These are phyloP conservation scores for Malacoraja senta DNA, from an alignment of 2,797 vertebrate genomes.

Conservation along the genomic window DNA sequence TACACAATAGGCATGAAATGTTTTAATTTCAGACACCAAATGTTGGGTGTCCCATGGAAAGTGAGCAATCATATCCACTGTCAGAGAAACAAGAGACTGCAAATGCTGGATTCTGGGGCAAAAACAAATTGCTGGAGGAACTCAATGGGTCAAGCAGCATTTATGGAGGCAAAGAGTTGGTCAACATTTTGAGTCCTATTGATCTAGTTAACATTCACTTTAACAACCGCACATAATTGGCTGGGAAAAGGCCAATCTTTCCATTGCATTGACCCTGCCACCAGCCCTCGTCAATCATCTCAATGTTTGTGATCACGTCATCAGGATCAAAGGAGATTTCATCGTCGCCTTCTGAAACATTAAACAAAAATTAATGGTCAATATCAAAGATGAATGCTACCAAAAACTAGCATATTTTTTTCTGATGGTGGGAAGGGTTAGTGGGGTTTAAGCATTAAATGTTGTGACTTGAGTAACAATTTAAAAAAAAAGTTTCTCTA, in stretches of 20 bases:
- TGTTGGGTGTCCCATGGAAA: background rate
- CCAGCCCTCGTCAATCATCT: slow-evolving; percentile 90
- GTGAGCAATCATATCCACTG: background rate
- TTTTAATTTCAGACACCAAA: background rate
- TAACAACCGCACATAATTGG: slow-evolving; percentile 73
- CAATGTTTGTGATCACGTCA: slow-evolving; percentile 78
- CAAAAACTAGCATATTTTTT: no score
- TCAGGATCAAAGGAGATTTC: slow-evolving; percentile 83
- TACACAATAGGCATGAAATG: background rate
- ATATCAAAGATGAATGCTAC: background rate
- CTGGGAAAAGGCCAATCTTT: slow-evolving; percentile 74
- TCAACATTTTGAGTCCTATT: no score
- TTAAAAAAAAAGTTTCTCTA: background rate
- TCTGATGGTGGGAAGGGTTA: no score
- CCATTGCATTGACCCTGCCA: slow-evolving; percentile 77
- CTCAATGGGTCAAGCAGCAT: no score
- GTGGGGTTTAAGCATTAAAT: background rate
- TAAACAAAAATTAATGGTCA: background rate
- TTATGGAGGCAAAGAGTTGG: no score
- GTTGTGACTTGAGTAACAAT: background rate
- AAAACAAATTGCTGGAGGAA: no score
- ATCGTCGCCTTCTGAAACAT: slow-evolving; percentile 74
- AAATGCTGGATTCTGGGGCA: no score
- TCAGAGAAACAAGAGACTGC: background rate
- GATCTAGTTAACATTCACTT: slow-evolving; percentile 49